These are phyloP conservation scores for Xenops minutus DNA, from an alignment of 2,797 vertebrate species.

Conservation along the genomic window DNA sequence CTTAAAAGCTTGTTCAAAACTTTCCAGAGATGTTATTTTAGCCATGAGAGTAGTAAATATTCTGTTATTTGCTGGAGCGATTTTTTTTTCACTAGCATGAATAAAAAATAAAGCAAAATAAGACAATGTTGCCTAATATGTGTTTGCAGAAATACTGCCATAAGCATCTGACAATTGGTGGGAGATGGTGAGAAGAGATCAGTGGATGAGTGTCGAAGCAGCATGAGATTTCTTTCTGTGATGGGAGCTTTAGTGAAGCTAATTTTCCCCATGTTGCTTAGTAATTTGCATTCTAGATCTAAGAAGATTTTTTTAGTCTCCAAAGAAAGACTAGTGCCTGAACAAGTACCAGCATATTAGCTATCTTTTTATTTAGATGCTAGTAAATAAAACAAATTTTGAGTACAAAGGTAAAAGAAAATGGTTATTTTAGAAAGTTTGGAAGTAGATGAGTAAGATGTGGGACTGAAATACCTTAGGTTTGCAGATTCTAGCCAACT, in stretches of 20 bases:
- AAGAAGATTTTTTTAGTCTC: background rate
- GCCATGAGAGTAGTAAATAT: slow-evolving; percentile 47
- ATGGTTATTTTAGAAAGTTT: background rate
- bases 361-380: background rate
- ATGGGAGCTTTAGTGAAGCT: background rate
- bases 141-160: slow-evolving; percentile 51
- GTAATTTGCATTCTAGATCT: background rate
- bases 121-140: slow-evolving; percentile 41
- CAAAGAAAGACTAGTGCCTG: background rate
- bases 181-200: slow-evolving; percentile 8
- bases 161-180: slow-evolving; percentile 18
- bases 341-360: background rate
- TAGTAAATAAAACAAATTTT: background rate
- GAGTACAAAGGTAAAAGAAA: background rate
- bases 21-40: slow-evolving; percentile 57
- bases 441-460: background rate
- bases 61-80: background rate
- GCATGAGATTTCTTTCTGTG: background rate
- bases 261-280: background rate
- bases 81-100: slow-evolving; percentile 56
- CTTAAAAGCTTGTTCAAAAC: slow-evolving; percentile 33
- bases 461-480: background rate
- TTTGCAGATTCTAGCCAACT: background rate
- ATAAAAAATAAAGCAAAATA: slow-evolving; percentile 63
- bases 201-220: background rate